Base-by-base conservation (phyloP, 2,797 vertebrate genomes). In the Poliocrania exsul region DNA sequence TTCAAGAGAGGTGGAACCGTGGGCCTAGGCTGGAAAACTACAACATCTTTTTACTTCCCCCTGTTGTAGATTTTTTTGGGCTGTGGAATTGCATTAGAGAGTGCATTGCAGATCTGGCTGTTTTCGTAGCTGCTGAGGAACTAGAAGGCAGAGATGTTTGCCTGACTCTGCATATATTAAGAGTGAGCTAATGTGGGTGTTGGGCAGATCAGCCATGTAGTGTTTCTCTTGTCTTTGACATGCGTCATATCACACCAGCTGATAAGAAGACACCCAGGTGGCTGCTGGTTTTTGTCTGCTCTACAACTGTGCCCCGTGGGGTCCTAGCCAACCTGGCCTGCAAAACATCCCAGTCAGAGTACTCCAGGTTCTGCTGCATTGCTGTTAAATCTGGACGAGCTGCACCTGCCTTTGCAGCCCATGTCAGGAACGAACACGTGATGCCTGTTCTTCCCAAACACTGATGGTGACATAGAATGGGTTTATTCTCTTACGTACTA, bases 301-400 rank as follows among this genome's bases (percentile, higher is more conserved):
- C 50, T 86, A 57, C 18, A 64, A 9, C 62, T 56, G 89, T 73
- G 51, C 57, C n/a, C 61, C 15, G 1, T 25, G 44, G 47, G 71
- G 83, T 86, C 81, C 85, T 49, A 33, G 71, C 37, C 75, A 84
- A 31, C 86, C 64, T 91, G 69, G 69, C 88, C 58, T 85, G 67
- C 82, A 81, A 83, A 81, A 62, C 81, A 87, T 93, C 93, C 80
- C 75, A 60, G 56, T 87, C 35, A 26, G 50, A 88, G 13, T 86
- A 51, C 44, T 86, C 94, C 61, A 23, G 62, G 70, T 96, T 96
- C 83, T 97, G 40, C 97, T 97, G 97, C 97, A 97, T 95, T 97
- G 96, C 95, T 94, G 90, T 95, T 81, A 87, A 92, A 95, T 88
- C 92, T 73, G 91, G 89, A 93, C 69, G 14, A 15, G 78, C 91